Base-by-base conservation (phyloP, 2,113 vertebrate genomes). In the Tor tambroides region DNA sequence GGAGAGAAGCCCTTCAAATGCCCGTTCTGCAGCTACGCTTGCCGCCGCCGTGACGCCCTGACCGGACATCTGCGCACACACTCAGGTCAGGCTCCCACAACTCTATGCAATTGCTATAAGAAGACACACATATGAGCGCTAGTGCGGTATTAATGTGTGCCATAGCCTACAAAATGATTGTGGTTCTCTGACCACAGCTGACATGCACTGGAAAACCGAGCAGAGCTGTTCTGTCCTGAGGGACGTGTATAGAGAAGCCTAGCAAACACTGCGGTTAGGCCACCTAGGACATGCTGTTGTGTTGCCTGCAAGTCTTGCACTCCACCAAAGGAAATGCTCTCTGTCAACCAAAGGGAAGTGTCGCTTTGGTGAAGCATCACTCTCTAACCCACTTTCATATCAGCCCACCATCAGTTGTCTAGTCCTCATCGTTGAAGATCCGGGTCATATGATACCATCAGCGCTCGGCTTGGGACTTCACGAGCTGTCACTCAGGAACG, bases 1-100 rank as follows among this genome's bases (percentile, higher is more conserved):
- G 98, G 97, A 85, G 98, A 99, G 94, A 99, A 99, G 95, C 98
- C 98, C 74, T 99, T 99, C 95, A 99, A 99, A 96, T 99, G 98
- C 92, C 98, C 98, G 85, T 99, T 99, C 94, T 99, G 98, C 93
- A 99, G 94, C 95, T 99, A 99, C 23, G 98, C 98, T 89, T 99
- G 98, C 93, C 96, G 98, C 80, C 96, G 98, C 78, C 97, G 98
- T 84, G 98, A 99, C 80, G 98, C 98, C 78, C 97, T 99, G 88
- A 97, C 97, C 43, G 98, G 98, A 92, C 98, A 99, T 95, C 96
- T 99, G 93, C 97, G 98, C 93, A 99, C 98, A 76, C 98, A 99
- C 91, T 97, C 98, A 79, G 98, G 98, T 99, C 93, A 84, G 88
- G 0, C n/a, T 8, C 5, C 14, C 28, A 7, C 54, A 15, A 3